A percentile compares a stretch with the other conserved stretches of the same genome.
Conservation (phyloP, 2,797 vertebrate genomes). For the Corythornis leucogaster region DNA sequence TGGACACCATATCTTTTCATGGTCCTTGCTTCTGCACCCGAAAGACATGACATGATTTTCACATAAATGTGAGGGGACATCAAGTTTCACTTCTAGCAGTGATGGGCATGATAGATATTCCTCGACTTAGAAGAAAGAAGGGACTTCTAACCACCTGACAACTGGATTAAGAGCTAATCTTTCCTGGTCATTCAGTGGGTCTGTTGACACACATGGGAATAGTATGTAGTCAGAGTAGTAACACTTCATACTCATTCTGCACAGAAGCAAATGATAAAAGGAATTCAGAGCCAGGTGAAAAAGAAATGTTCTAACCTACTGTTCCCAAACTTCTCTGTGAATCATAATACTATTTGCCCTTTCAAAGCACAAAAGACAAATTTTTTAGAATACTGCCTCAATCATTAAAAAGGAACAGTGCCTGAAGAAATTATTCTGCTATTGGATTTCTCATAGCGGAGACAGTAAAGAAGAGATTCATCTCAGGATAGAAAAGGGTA, state of each 20-base stretch:
- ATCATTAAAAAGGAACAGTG: background rate
- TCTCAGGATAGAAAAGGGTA: background rate
- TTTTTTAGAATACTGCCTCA: background rate
- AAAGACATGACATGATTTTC: background rate
- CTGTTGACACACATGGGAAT: background rate
- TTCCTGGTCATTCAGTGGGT: background rate
- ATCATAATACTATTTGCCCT: background rate
- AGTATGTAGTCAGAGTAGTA: background rate
- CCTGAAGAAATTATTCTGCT: background rate
- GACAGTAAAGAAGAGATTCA: background rate
- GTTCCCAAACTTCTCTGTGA: background rate
- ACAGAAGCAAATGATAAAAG: background rate
- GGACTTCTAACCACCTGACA: background rate
- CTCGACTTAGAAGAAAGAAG: background rate
- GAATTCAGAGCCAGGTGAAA: background rate
- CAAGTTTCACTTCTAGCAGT: background rate
- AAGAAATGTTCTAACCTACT: background rate
- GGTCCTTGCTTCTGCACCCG: background rate
- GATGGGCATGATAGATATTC: background rate
- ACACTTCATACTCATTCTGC: background rate
- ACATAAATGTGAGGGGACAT: background rate
- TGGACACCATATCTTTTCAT: background rate
- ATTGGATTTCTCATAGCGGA: background rate
- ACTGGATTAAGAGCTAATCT: background rate
- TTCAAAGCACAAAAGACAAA: background rate